Evolutionary conservation across 30 jellyfish, hydroid and myxozoan genomes (phyloP), one percentile per base, ranked within the genome.

Genomic region (Chrysaora quinquecirrha): DNA sequence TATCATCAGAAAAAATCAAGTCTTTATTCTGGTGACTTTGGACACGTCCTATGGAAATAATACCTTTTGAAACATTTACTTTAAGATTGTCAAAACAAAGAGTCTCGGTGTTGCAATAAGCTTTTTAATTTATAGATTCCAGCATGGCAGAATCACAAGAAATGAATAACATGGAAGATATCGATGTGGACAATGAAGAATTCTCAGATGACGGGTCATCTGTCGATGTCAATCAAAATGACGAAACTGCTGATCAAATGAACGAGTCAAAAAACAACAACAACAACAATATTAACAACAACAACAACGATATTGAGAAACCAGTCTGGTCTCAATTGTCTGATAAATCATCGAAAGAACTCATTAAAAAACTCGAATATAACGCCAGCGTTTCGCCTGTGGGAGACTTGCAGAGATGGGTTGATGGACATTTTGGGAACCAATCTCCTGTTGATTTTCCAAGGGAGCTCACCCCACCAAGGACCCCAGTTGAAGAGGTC

Each of bases 391-490:
- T 48, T 64, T 94, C 99, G 49, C 99, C 99, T 1, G 99, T 94
- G 11, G 88, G 85, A 6, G 77, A 82, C 60, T 75, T 94, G 20
- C 96, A 86, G 82, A 75, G 96, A 62, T 94, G 99, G 99, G 97
- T 94, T n/a, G 90, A 94, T 60, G 99, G 94, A 46, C 94, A 96
- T 80, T 87, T 87, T 71, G 96, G 87, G 0, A 78, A 76, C 47
- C 89, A 76, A 38, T 84, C 96, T 23, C 96, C 96, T 3, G 83
- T 56, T 30, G 97, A 79, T 60, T 77, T 64, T 30, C 87, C 96
- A 46, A 32, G 76, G 58, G 96, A 80, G 48, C 93, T 87, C 23
- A 84, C 97, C 1, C 96, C 99, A 6, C 97, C 99, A 9, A 70
- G 91, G 21, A 94, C 97, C 2, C 97, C 97, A 1, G 93, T 83